These are phyloP conservation scores for Diadophis punctatus DNA, from an alignment of 2,113 vertebrate genomes.

Conservation along the genomic window DNA sequence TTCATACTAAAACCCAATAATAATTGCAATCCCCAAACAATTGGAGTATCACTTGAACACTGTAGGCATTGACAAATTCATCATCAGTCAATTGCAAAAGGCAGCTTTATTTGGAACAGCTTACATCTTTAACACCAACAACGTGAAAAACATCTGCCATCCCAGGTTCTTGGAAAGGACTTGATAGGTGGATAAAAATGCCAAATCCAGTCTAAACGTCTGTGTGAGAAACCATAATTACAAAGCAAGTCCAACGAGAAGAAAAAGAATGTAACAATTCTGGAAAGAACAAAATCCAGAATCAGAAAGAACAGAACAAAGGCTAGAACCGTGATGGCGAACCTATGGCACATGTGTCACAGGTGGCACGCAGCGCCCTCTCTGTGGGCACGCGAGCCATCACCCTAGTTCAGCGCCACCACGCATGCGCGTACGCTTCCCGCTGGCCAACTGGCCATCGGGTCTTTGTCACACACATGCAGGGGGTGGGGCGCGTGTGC, in stretches of 20 bases:
- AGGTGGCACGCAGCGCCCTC: too few species aligned
- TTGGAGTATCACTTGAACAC: neutral
- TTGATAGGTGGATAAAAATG: neutral
- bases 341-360: too few species aligned
- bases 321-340: neutral
- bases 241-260: neutral
- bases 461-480: too few species aligned
- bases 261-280: neutral
- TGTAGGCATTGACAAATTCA: neutral
- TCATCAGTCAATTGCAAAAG: neutral
- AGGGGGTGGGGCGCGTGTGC: too few species aligned
- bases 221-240: neutral
- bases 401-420: too few species aligned
- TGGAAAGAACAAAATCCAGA: neutral
- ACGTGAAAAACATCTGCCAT: neutral
- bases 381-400: too few species aligned
- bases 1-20: neutral
- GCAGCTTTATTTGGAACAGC: neutral
- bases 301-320: neutral
- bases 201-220: neutral
- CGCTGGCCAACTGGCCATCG: too few species aligned
- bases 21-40: neutral
- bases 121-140: neutral
- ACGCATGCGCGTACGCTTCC: too few species aligned
- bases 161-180: neutral